Evolutionary conservation across 2,888 invertebrate genomes (phyloP).

Genomic region (Sphaerophoria rueppellii): DNA sequence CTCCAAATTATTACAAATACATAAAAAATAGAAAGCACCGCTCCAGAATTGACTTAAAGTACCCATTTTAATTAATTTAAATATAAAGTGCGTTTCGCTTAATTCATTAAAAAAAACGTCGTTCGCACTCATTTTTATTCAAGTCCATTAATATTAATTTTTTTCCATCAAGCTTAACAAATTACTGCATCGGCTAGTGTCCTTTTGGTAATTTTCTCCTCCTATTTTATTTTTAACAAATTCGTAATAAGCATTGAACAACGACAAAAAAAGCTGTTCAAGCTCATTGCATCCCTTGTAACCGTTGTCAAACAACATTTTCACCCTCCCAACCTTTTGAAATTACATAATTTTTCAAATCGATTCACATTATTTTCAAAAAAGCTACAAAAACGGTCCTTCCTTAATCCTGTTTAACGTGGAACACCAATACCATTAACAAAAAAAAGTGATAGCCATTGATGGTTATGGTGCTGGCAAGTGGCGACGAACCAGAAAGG

Average conservation of each 20-base stretch:
- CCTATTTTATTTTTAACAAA: background rate
- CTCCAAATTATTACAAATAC: too few relatives aligned
- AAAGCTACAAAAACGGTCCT: background rate
- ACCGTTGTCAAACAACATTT: too few relatives aligned
- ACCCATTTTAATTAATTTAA: too few relatives aligned
- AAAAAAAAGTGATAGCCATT: slow-evolving; percentile 3
- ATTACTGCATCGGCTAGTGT: slow-evolving; percentile 20
- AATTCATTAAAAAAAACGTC: too few relatives aligned
- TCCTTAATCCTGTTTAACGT: slow-evolving; percentile 14
- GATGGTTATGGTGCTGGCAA: background rate
- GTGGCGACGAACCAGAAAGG: slow-evolving; percentile 18
- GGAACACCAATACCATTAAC: background rate
- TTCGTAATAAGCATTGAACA: slow-evolving; percentile 8
- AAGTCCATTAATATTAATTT: slow-evolving; percentile 23
- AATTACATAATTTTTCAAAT: slow-evolving; percentile 28
- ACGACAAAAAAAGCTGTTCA: slow-evolving; percentile 9
- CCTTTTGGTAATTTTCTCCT: background rate
- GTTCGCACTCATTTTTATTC: background rate
- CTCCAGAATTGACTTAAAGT: too few relatives aligned
- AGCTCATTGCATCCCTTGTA: slow-evolving; percentile 25
- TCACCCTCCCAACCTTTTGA: background rate
- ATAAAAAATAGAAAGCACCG: too few relatives aligned
- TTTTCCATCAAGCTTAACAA: slow-evolving; percentile 27
- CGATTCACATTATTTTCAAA: slow-evolving; percentile 15
- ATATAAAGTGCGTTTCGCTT: too few relatives aligned